Base-by-base conservation (phyloP, 2,888 invertebrate genomes). In the Drosophila testacea region DNA sequence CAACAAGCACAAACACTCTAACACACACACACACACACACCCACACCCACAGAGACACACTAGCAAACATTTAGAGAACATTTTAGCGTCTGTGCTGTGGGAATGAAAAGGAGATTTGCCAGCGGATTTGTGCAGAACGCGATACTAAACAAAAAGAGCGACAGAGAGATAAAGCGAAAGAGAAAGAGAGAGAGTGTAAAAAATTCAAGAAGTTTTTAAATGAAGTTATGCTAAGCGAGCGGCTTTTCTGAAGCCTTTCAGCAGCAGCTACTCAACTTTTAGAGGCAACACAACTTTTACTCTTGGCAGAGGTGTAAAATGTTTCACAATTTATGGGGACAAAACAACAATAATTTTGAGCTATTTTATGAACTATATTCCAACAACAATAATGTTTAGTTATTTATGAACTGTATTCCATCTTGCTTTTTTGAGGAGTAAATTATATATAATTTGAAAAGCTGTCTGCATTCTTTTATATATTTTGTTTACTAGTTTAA, bases 1-100 rank as follows among this genome's bases (percentile, higher is more conserved):
- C 75, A 81, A 70, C 72, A 68, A 76, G 13, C 27, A 48, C 27
- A 44, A 22, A 44, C 41, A 55, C 46, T 44, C 50, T 63, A 42
- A 48, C 59, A 56, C 57, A 48, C 44, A 44, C 44, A 44, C 41
- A 52, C 46, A 48, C 51, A 63, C 47, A 48, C 59, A 56, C 57
- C 44, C 56, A 60, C 57, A 47, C 54, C 57, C 47, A 47, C 13
- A 32, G 10, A 27, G 55, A 51, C 42, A 67, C n/a, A 62, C 38
- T 52, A 28, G 32, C 34, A 42, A 60, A 65, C 63, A 62, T 64
- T 55, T 65, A 66, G 66, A 57, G 27, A 63, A 62, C 67, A 67
- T 68, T 77, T 68, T 60, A 59, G 73, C 61, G 65, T 56, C 68
- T 75, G 60, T 62, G 59, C 62, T 65, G 22, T 56, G 76, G 68